These are phyloP conservation scores for Phaedon cochleariae DNA, from an alignment of 2,888 invertebrate genomes.

Conservation along the genomic window DNA sequence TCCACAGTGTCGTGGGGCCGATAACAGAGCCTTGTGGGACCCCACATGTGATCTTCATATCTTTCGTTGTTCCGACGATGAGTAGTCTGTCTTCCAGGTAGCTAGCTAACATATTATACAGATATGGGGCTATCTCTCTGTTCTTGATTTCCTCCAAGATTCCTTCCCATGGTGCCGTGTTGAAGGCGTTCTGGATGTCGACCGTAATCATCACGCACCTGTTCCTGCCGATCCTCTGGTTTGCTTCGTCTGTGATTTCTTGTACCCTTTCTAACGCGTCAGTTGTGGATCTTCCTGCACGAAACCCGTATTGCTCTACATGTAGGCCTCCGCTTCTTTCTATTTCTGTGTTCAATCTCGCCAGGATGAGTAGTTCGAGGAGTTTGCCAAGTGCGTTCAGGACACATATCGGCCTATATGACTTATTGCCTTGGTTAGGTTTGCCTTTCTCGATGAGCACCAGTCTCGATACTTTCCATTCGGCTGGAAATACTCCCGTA, in stretches of 20 bases:
- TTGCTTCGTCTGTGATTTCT: conserved; percentile 6
- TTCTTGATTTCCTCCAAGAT: conserved; percentile 7
- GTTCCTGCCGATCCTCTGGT: conserved; percentile 1
- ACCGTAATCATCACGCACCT: conserved; percentile 9
- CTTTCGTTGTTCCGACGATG: not conserved
- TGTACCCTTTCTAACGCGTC: conserved; percentile 13
- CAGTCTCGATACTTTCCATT: conserved; percentile 11
- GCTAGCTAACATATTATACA: conserved; percentile 23
- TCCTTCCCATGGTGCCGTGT: conserved; percentile 14
- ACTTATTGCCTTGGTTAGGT: not conserved
- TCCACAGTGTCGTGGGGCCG: conserved; percentile 69
- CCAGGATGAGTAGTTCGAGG: not conserved
- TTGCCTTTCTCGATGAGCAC: conserved; percentile 12
- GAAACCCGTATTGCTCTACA: no score
- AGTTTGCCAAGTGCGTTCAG: conserved; percentile 11
- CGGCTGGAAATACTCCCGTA: not conserved
- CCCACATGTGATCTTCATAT: not conserved
- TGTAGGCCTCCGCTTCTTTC: not conserved
- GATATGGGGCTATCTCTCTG: not conserved
- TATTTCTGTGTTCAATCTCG: not conserved
- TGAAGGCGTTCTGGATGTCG: conserved; percentile 27
- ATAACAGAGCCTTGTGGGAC: not conserved
- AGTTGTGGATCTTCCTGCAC: not conserved
- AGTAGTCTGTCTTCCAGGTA: conserved; percentile 21
- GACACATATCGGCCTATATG: conserved; percentile 26